Percentiles rank a stretch among this genome's conserved stretches.
Evolutionary conservation across 2,113 vertebrate genomes (phyloP).

Genomic region (Labeo rohita): DNA sequence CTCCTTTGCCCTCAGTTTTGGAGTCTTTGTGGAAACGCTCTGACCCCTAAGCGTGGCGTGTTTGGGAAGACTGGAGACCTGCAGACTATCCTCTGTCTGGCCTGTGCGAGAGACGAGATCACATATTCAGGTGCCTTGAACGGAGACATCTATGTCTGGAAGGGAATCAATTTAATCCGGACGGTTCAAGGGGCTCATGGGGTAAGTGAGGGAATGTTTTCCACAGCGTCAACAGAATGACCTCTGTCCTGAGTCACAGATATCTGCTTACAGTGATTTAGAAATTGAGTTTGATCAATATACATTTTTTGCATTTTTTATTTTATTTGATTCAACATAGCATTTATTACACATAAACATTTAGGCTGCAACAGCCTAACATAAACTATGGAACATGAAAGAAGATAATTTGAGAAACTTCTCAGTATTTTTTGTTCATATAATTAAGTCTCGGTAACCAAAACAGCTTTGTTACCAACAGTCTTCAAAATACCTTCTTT

Average conservation of each 20-base stretch:
- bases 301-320: too few species aligned
- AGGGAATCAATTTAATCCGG: conserved; percentile 90
- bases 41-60: conserved; percentile 94
- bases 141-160: conserved; percentile 98
- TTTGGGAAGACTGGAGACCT: conserved; percentile 98
- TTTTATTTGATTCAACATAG: too few species aligned
- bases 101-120: conserved; percentile 93
- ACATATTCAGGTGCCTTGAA: conserved; percentile 97
- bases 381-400: too few species aligned
- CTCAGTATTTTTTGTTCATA: too few species aligned
- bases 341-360: too few species aligned
- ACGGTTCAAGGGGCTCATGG: conserved; percentile 95
- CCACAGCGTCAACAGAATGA: background rate
- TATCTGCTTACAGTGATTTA: background rate
- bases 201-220: conserved; percentile 76
- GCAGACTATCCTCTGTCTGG: conserved; percentile 97
- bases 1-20: conserved; percentile 86
- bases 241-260: background rate
- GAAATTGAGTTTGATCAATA: background rate
- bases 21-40: conserved; percentile 96
- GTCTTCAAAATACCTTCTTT: too few species aligned
- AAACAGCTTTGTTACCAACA: too few species aligned
- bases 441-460: too few species aligned
- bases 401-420: too few species aligned
- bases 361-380: too few species aligned